Conservation (phyloP, 2,888 invertebrate species). For the Drosophila paranaensis region DNA sequence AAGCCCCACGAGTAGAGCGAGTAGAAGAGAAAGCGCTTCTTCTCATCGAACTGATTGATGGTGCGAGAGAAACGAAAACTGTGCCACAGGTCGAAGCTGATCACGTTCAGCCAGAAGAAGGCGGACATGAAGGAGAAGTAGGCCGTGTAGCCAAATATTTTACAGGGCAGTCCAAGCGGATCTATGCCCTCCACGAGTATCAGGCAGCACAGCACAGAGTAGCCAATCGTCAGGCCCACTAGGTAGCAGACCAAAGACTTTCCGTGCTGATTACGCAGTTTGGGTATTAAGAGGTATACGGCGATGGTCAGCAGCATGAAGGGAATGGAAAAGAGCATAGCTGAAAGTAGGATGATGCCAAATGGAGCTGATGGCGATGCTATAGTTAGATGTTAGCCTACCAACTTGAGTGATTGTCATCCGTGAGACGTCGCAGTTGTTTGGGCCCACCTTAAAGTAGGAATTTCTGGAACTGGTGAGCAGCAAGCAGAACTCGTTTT, state of each 20-base stretch:
- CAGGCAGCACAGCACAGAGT: constrained; percentile 86
- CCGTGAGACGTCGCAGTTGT: constrained; percentile 73
- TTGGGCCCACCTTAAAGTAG: constrained; percentile 74
- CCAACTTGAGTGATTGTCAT: constrained; percentile 80
- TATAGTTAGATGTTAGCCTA: constrained; percentile 29
- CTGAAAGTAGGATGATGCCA: constrained; percentile 82
- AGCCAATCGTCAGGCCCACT: constrained; percentile 88
- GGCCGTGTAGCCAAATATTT: constrained; percentile 86
- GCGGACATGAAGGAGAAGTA: constrained; percentile 92
- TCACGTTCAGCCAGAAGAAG: constrained; percentile 94
- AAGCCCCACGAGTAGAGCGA: constrained; percentile 83
- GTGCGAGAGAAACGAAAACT: constrained; percentile 83
- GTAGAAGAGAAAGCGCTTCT: constrained; percentile 82
- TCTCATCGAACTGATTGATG: constrained; percentile 77
- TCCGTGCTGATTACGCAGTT: constrained; percentile 90
- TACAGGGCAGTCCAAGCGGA: constrained; percentile 60
- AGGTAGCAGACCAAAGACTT: constrained; percentile 91
- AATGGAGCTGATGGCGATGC: too few relatives aligned
- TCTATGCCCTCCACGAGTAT: constrained; percentile 52
- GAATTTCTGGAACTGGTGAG: constrained; percentile 59
- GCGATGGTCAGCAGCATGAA: constrained; percentile 90
- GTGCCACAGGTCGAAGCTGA: constrained; percentile 95
- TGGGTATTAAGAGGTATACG: constrained; percentile 90
- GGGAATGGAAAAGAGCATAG: constrained; percentile 90
- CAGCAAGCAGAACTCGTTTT: constrained; percentile 79